These are phyloP conservation scores for Grantiella picta DNA, from an alignment of 2,113 vertebrate genomes.

Conservation along the genomic window DNA sequence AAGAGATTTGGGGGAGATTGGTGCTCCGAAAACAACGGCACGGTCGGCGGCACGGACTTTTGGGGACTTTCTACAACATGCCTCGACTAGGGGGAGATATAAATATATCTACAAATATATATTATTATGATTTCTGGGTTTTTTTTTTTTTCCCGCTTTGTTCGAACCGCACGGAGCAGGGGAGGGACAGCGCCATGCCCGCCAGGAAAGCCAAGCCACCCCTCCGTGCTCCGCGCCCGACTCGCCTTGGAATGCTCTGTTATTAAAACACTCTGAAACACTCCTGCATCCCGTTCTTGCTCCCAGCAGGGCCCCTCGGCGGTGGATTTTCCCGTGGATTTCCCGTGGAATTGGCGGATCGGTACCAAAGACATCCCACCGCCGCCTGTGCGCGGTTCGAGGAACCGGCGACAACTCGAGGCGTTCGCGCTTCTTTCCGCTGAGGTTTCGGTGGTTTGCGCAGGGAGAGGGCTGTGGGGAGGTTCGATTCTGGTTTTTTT, in stretches of 20 bases:
- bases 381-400: neutral
- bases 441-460: constrained; percentile 8
- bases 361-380: constrained; percentile 49
- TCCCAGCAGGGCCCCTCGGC: no score
- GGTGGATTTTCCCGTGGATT: no score
- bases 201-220: neutral
- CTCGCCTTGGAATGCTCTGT: no score
- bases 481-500: neutral
- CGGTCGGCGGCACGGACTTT: neutral
- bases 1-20: constrained; percentile 9
- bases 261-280: no score
- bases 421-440: neutral
- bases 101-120: neutral
- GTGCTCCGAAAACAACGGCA: constrained; percentile 37
- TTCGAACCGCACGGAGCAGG: neutral
- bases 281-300: no score
- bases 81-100: constrained; percentile 11
- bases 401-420: no score
- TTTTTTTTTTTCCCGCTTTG: neutral
- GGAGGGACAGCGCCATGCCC: neutral
- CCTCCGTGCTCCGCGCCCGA: no score
- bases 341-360: neutral
- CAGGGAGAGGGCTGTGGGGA: neutral
- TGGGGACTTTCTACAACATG: constrained; percentile 44
- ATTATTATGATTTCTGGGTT: neutral